Base-by-base conservation (phyloP, 2,113 vertebrate genomes). In the human region DNA sequence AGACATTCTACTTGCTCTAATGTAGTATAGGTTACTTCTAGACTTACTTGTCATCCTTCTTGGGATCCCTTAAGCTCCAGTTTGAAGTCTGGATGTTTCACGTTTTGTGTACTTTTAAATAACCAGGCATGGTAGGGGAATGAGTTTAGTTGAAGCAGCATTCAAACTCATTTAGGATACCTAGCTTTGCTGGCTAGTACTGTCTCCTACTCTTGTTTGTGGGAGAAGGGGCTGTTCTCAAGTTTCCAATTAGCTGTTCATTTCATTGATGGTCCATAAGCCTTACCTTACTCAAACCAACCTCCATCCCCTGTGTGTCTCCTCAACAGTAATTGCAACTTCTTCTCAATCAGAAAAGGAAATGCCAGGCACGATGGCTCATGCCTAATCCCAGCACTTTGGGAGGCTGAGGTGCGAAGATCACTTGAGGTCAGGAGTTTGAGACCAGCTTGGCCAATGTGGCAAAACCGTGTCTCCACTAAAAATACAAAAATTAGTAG, bases 191-290 rank as follows among this genome's bases (percentile, higher is more conserved):
- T 64, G 7, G 2, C 27, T 48, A 22, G 2, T 22, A 6, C 14
- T 52, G 5, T 17, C 6, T 48, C 12, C 32, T 3, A 0, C 10
- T 78, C 72, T 17, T 35, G 2, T 72, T 35, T 20, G 2, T 6
- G 16, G 1, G 1, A 16, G 11, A 50, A 4, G 17, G 3, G 16
- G 0, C 52, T 45, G 11, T 50, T 35, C 6, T 64, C 3, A 70
- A 27, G 22, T 87, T 91, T 89, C 8, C 22, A 43, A 25, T 59
- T 17, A 64, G 23, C 20, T 89, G n/a, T 92, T 72, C 4, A 72
- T 7, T 45, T 73, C 23, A 11, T 20, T 25, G 20, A 12, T n/a
- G n/a, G 12, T 10, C 43, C 11, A 43, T 38, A 48, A 43, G 3
- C 8, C 14, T 30, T 57, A 22, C 8, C 3, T 61, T 50, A 13